Conservation (phyloP, 2,113 vertebrate species). For the Notothenia rossii region DNA sequence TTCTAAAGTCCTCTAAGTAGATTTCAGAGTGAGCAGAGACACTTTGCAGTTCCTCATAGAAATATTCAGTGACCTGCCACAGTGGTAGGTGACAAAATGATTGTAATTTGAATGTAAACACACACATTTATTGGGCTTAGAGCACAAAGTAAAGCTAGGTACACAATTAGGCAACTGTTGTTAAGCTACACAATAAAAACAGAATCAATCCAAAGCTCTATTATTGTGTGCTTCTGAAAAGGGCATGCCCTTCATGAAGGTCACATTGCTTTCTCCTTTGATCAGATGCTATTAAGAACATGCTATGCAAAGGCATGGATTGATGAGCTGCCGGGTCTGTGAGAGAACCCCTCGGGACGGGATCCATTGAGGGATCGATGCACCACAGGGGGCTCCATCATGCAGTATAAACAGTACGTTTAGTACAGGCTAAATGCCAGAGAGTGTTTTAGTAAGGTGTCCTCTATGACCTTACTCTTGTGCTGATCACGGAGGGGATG, state of each 20-base stretch:
- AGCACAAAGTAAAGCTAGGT: neutral
- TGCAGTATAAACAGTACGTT: slow-evolving; percentile 64
- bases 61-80: too few species aligned
- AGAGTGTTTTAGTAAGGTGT: slow-evolving; percentile 37
- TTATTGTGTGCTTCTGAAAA: slow-evolving; percentile 29
- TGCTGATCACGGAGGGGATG: slow-evolving; percentile 16
- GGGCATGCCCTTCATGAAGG: slow-evolving; percentile 52
- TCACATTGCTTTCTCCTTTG: slow-evolving; percentile 55
- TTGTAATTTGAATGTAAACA: neutral
- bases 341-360: slow-evolving; percentile 62
- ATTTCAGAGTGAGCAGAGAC: too few species aligned
- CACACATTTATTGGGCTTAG: neutral
- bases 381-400: slow-evolving; percentile 64
- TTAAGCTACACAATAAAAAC: neutral
- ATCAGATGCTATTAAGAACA: slow-evolving; percentile 48
- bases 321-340: slow-evolving; percentile 53
- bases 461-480: slow-evolving; percentile 60
- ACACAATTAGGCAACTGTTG: neutral
- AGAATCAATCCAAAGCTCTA: neutral
- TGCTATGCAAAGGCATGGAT: slow-evolving; percentile 43
- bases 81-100: too few species aligned
- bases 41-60: too few species aligned
- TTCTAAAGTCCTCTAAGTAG: too few species aligned
- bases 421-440: slow-evolving; percentile 54
- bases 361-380: slow-evolving; percentile 72